Evolutionary conservation across 2,888 invertebrate genomes (phyloP), one percentile per base, ranked within the genome.

Genomic region (Hoplodrina blanda): DNA sequence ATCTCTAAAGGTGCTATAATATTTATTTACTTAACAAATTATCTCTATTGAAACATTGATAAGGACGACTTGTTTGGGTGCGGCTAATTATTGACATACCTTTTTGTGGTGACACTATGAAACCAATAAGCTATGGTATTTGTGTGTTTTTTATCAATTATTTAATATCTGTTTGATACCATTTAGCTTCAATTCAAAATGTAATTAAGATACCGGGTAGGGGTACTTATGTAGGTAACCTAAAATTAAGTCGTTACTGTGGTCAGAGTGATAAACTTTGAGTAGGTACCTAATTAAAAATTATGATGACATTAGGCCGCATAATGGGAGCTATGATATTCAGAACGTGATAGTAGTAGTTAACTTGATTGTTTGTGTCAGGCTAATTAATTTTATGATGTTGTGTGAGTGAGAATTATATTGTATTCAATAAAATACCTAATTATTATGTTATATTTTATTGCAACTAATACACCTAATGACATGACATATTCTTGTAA

Each of bases 41-140:
- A 83, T 83, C 84, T 41, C 66, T 70, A 65, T 79, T 73, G 53
- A 15, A 62, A 71, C 72, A 62, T 62, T 69, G 84, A 83, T 83
- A 82, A 83, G 69, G 62, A 66, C 59, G 65, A 57, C 56, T 67
- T 78, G 68, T 75, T 67, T 76, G 68, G 78, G 82, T 76, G 82
- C 56, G 82, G 82, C 64, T 80, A 69, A 80, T 82, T 83, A 75
- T 70, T 66, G 56, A 61, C 66, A 74, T 81, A 73, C 56, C 63
- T 67, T 67, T 78, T 76, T 76, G 62, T 56, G 19, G 64, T 62
- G 66, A 49, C 52, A 63, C 59, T 69, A 61, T 69, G 56, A 63
- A 72, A 67, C 54, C 30, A 52, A 69, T 33, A 19, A 67, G 37
- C 30, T 50, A 61, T 1, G 7, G 3, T 30, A 55, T 33, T 5